Base-by-base conservation (phyloP, 2,113 vertebrate genomes). In the Pseudonaja textilis region DNA sequence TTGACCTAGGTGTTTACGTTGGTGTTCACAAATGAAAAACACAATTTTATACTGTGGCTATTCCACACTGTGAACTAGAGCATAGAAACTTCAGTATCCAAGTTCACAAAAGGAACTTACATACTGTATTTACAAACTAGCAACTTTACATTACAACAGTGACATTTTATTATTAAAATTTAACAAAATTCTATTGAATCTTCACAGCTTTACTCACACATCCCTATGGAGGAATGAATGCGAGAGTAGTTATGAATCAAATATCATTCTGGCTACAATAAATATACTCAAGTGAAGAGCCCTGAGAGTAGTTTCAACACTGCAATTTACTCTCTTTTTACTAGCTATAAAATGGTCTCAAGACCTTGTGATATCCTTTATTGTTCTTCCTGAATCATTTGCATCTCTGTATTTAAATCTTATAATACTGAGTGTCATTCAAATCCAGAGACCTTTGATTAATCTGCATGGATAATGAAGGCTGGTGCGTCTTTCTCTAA, bases 111-210 rank as follows among this genome's bases (percentile, higher is more conserved):
- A 95, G 39, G 88, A 74, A 91, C 64, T 94, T 91, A 47, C 0
- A 1, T 93, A 5, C 45, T 45, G 45, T 45, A 95, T 96, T 96
- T 96, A 92, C 92, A 96, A 93, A 92, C 42, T 94, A 96, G 95
- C 88, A 93, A 94, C 56, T 90, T 61, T 47, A 59, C 81, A 94
- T 96, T 95, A 95, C 81, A 92, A 90, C 61, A 85, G 91, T 88
- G 96, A 92, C 9, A 64, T 94, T 96, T 97, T 95, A 95, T 85
- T 96, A 96, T 95, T 96, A 95, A 96, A 96, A 95, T 95, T 90
- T 81, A 94, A 92, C 95, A 93, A 94, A 95, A 93, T 90, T 74
- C 56, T 89, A 89, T 52, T 56, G 95, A 95, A 96, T 95, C 90
- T 91, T 96, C 64, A 94, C 14, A 74, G 94, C 94, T 93, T 94